A percentile compares a stretch with the other conserved stretches of the same genome.
Evolutionary conservation across 2,888 invertebrate genomes (phyloP).

Genomic region (Drosophila tanythrix): DNA sequence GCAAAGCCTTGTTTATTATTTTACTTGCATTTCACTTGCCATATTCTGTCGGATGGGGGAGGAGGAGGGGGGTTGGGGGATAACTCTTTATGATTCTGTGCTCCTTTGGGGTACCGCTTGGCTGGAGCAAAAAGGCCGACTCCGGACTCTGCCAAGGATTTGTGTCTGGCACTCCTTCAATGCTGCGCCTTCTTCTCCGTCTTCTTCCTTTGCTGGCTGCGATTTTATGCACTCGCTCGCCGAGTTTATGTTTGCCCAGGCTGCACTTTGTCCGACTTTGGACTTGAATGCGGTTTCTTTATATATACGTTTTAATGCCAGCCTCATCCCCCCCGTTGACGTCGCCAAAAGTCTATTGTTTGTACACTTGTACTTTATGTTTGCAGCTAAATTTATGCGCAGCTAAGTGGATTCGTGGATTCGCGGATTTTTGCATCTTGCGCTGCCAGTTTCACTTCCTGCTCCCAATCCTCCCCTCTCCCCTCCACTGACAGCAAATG

Average conservation of each 20-base stretch:
- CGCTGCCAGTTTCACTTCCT: conserved; percentile 40
- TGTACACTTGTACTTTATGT: conserved; percentile 75
- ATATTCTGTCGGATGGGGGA: conserved; percentile 1
- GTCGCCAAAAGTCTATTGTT: conserved; percentile 76
- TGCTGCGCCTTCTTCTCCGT: conserved; percentile 16
- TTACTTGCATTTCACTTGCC: conserved; percentile 75
- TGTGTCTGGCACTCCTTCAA: conserved; percentile 36
- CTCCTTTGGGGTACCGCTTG: conserved; percentile 54
- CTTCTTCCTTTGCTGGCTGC: conserved; percentile 48
- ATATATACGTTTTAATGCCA: conserved; percentile 48
- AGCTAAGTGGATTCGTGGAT: conserved; percentile 79
- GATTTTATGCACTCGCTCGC: conserved; percentile 70
- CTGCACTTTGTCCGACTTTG: conserved; percentile 57
- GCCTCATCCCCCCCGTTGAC: conserved; percentile 15
- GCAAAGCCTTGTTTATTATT: conserved; percentile 80
- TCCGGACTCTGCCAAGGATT: conserved; percentile 28
- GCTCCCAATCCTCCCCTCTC: conserved; percentile 3
- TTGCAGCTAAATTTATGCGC: conserved; percentile 69
- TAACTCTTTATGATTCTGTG: conserved; percentile 64
- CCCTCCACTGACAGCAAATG: conserved; percentile 10
- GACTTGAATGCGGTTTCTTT: conserved; percentile 62
- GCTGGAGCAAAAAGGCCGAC: conserved; percentile 61
- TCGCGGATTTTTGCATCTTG: conserved; percentile 59
- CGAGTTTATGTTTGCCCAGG: conserved; percentile 60
- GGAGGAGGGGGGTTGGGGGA: background rate